Evolutionary conservation across 2,113 vertebrate genomes (phyloP).

Genomic region (Xerus inauris): DNA sequence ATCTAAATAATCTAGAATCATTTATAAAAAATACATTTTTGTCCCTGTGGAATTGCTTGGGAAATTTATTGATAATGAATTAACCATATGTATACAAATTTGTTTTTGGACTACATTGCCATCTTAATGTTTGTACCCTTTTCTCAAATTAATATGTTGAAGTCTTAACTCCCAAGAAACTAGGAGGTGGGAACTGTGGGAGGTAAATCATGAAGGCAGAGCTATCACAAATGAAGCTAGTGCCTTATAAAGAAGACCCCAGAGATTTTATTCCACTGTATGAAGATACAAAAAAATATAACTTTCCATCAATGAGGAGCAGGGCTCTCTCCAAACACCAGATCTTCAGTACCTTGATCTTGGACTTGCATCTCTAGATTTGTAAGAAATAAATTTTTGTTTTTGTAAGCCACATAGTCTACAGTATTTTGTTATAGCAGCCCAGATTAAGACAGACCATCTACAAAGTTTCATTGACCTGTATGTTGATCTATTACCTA

Average conservation of each 20-base stretch:
- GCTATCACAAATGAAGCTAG: not conserved
- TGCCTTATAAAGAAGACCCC: not conserved
- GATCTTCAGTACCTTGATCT: not conserved
- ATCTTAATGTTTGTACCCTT: not conserved
- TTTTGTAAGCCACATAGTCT: not conserved
- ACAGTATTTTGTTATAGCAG: not conserved
- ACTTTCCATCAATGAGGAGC: not conserved
- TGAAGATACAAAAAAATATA: not conserved
- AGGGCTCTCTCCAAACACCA: not conserved
- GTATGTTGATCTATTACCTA: not conserved
- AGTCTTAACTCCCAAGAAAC: not conserved
- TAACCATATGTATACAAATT: not conserved
- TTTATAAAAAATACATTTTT: not conserved
- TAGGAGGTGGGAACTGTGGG: not conserved
- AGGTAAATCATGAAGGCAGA: no score
- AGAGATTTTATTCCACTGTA: not conserved
- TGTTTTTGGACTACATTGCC: not conserved
- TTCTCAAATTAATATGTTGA: not conserved
- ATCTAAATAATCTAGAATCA: not conserved
- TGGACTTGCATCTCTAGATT: not conserved
- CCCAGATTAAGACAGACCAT: not conserved
- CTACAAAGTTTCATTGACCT: not conserved
- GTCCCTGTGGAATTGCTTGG: not conserved
- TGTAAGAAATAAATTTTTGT: not conserved
- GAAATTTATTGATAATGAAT: not conserved